These are phyloP conservation scores for Oedothorax gibbosus DNA, from an alignment of 1,140 invertebrate genomes.

Conservation along the genomic window DNA sequence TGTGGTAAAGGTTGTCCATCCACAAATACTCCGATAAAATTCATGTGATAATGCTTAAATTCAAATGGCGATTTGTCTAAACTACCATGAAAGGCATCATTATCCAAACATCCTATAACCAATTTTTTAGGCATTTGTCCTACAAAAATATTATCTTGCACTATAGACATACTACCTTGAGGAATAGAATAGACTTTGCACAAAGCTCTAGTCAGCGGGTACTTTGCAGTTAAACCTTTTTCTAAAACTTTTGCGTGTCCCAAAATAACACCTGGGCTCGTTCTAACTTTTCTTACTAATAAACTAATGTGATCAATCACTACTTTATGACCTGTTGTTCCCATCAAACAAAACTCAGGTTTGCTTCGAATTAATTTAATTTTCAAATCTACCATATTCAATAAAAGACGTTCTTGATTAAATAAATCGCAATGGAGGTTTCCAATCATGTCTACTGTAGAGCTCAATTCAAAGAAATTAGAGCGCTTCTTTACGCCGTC, in stretches of 20 bases:
- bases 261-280: neutral
- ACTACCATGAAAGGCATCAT: neutral
- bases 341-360: slow-evolving; percentile 21
- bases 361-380: slow-evolving; percentile 35
- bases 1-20: slow-evolving; percentile 32
- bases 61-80: neutral
- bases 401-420: slow-evolving; percentile 3
- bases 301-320: neutral
- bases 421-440: slow-evolving; percentile 8
- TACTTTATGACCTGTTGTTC: neutral
- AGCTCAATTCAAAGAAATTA: neutral
- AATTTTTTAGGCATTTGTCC: slow-evolving; percentile 13
- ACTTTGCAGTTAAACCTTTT: slow-evolving; percentile 22
- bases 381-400: slow-evolving; percentile 34
- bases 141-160: slow-evolving; percentile 46
- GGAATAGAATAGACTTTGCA: slow-evolving; percentile 31
- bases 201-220: neutral
- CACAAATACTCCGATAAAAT: slow-evolving; percentile 26
- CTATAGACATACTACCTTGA: slow-evolving; percentile 13
- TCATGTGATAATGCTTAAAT: slow-evolving; percentile 5
- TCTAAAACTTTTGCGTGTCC: slow-evolving; percentile 24
- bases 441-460: slow-evolving; percentile 15
- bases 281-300: slow-evolving; percentile 9
- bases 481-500: neutral
- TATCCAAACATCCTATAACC: slow-evolving; percentile 10